Base-by-base conservation (phyloP, 2,797 vertebrate genomes). In the Leucoraja ocellata region DNA sequence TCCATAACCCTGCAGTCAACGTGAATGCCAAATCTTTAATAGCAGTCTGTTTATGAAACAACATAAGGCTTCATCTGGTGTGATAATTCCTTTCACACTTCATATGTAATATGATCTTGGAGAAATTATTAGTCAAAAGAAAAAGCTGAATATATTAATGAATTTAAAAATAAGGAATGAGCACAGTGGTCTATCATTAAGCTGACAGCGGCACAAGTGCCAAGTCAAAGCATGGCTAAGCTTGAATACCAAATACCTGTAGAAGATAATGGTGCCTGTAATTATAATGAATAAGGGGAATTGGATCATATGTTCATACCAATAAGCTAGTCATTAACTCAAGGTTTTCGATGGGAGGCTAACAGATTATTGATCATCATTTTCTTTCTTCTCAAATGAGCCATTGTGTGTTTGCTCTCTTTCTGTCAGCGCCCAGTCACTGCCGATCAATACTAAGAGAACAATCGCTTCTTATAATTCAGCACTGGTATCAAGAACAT, bases 161-260 rank as follows among this genome's bases (percentile, higher is more conserved):
- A 88, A 65, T 16, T 46, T 46, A 32, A 88, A 68, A 88, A 28
- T 65, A 65, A 36, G n/a, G 61, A 88, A 36, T 65, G 65, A 7
- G 0, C 18, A 68, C 23, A 13, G 61, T 65, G 18, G 61, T 68
- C 84, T 68, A 32, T 68, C 84, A 88, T 88, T 88, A 88, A 88
- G 14, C 61, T 88, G 84, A 68, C 84, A 68, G 16, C 32, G 36
- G 61, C 63, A 88, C 61, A 8, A 32, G n/a, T 88, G 84, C 84
- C 84, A 88, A 88, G 84, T 68, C 84, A 88, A 88, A 68, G 61
- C 84, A 68, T 16, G 65, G n/a, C 68, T 68, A 88, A 88, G 61
- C 61, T 36, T 8, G 32, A 63, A 23, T 61, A 68, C 61, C 84
- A 88, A n/a, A 68, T 88, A 68, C 61, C 84, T 88, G 61, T 1